phyloP scores from a whole-genome alignment of 1,140 invertebrate genomes.

The Calliphora vicina region DNA sequence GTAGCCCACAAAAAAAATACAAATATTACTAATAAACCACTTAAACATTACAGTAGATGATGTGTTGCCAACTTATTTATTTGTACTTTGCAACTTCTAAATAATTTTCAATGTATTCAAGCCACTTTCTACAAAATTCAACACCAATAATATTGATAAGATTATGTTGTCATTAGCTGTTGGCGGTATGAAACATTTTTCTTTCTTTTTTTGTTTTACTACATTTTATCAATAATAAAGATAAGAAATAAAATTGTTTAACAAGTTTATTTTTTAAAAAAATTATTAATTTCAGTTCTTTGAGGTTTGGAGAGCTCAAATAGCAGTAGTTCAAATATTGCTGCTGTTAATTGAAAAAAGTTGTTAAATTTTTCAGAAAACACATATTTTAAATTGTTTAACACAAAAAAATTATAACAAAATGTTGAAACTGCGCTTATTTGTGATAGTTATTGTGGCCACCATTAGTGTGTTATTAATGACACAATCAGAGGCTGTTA shows the following conservation, averaged over 20 bases:
- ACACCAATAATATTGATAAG: too few species aligned
- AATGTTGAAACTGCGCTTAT: neutral
- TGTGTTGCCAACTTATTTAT: too few species aligned
- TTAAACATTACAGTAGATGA: too few species aligned
- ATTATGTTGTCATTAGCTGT: too few species aligned
- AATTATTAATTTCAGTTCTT: neutral
- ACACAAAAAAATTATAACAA: neutral
- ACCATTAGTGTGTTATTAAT: neutral
- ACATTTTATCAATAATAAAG: neutral
- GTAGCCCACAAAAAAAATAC: too few species aligned
- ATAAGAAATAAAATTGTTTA: neutral
- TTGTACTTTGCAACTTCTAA: too few species aligned
- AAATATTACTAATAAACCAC: too few species aligned
- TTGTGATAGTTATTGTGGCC: neutral
- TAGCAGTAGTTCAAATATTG: neutral
- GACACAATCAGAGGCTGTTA: neutral
- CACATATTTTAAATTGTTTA: too few species aligned
- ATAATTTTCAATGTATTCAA: too few species aligned
- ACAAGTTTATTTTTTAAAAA: neutral
- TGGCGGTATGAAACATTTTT: too few species aligned
- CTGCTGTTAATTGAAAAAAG: neutral
- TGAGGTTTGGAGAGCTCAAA: neutral
- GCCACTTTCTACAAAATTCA: too few species aligned
- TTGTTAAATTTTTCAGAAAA: neutral
- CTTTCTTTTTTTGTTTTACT: too few species aligned